Conservation (phyloP, 2,797 vertebrate species). For the Carapus acus region DNA sequence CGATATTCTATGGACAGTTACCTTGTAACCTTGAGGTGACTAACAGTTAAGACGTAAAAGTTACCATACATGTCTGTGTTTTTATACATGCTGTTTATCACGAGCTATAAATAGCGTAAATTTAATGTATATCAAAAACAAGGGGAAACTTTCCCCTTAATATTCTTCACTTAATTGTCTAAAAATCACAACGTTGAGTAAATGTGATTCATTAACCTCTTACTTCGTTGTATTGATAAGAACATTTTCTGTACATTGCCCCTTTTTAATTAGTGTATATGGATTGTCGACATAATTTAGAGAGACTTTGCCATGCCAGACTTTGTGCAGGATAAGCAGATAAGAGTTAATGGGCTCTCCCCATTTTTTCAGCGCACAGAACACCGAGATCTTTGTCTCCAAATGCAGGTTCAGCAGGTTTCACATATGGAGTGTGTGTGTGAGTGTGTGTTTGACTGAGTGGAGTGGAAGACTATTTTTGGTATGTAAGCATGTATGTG, state of each 20-base stretch:
- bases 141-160: no score
- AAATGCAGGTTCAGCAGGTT: not conserved
- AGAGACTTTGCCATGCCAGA: slow-evolving; percentile 4
- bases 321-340: no score
- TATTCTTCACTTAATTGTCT: not conserved
- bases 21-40: no score
- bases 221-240: slow-evolving; percentile 2
- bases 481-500: slow-evolving; percentile 1
- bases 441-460: slow-evolving; percentile 1
- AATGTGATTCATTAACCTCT: slow-evolving; percentile 11
- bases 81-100: no score
- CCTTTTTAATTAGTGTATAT: not conserved
- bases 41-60: no score
- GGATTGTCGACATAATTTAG: slow-evolving; percentile 20
- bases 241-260: slow-evolving; percentile 17
- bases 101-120: no score
- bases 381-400: not conserved
- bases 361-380: not conserved
- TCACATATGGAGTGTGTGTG: not conserved
- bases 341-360: slow-evolving; percentile 10
- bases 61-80: no score
- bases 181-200: slow-evolving; percentile 9
- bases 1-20: no score
- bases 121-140: no score
- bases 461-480: not conserved